Conservation (phyloP, 2,888 invertebrate genomes). For the Syrphus vitripennis region DNA sequence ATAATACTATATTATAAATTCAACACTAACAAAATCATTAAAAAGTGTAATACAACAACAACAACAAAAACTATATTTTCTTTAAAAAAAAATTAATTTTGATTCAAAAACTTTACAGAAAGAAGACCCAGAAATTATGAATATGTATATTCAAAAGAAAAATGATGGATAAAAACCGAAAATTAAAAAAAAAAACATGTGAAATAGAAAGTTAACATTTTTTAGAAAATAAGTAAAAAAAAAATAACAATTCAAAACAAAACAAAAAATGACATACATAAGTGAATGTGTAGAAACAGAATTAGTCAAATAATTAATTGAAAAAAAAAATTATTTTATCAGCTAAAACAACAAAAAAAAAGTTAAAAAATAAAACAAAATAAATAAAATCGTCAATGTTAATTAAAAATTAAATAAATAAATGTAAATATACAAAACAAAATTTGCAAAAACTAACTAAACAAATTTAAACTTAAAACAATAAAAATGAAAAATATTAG, state of each 20-base stretch:
- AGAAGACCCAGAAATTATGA: conserved; percentile 19
- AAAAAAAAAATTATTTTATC: conserved; percentile 49
- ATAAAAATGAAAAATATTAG: conserved; percentile 36
- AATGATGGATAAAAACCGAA: conserved; percentile 65
- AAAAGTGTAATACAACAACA: conserved; percentile 10
- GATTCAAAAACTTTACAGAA: not conserved
- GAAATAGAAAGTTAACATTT: conserved; percentile 80
- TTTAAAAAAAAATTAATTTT: conserved; percentile 19
- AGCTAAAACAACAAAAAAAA: conserved; percentile 31
- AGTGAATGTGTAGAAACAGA: conserved; percentile 45
- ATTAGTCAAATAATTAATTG: conserved; percentile 35
- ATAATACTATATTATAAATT: not conserved
- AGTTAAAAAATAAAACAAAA: conserved; percentile 16
- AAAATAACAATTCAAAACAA: conserved; percentile 34
- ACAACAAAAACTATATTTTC: not conserved
- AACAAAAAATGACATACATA: conserved; percentile 15
- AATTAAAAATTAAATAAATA: conserved; percentile 29
- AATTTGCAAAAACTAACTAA: conserved; percentile 43
- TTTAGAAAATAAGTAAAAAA: conserved; percentile 75
- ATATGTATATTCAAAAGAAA: conserved; percentile 30
- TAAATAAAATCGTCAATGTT: conserved; percentile 44
- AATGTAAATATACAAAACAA: conserved; percentile 29
- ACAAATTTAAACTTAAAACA: conserved; percentile 36
- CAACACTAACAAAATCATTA: conserved; percentile 17
- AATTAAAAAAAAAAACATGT: conserved; percentile 75